Evolutionary conservation across 2,797 vertebrate genomes (phyloP).

Genomic region (Danio choprae): DNA sequence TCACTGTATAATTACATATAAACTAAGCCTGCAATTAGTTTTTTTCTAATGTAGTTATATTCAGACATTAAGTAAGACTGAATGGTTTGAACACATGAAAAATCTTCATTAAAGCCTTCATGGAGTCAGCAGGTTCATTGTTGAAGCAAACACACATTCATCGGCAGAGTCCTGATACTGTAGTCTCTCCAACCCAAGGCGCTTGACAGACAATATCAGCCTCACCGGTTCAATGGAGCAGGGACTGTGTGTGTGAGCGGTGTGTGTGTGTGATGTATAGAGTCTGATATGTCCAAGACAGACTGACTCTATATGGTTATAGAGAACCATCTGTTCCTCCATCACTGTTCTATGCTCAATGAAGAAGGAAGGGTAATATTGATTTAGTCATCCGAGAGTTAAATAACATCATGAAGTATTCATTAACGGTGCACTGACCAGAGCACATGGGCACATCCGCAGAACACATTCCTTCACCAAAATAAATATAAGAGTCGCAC

Average conservation of each 20-base stretch:
- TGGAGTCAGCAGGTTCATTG: conserved; percentile 14
- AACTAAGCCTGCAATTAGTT: background rate
- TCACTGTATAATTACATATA: background rate
- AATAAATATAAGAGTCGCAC: background rate
- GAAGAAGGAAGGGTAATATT: conserved; percentile 52
- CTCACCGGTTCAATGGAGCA: conserved; percentile 60
- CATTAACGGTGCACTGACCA: conserved; percentile 52
- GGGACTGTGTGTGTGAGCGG: conserved; percentile 16
- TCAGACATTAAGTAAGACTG: background rate
- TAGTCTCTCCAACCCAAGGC: conserved; percentile 47
- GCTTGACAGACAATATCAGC: conserved; percentile 60
- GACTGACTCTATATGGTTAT: conserved; percentile 24
- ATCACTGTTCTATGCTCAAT: conserved; percentile 56
- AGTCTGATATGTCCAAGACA: conserved; percentile 21
- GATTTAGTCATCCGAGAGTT: conserved; percentile 59
- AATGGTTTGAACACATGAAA: background rate
- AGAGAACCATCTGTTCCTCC: conserved; percentile 44
- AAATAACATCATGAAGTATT: conserved; percentile 64
- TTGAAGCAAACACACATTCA: conserved; percentile 21
- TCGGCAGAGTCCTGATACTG: background rate
- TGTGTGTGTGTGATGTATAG: conserved; percentile 36
- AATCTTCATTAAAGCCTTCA: conserved; percentile 6
- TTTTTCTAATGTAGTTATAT: too few relatives aligned
- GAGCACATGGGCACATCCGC: conserved; percentile 16
- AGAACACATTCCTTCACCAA: conserved; percentile 22